phyloP scores from a whole-genome alignment of 2,888 invertebrate species.

The Eremobia ochroleuca region DNA sequence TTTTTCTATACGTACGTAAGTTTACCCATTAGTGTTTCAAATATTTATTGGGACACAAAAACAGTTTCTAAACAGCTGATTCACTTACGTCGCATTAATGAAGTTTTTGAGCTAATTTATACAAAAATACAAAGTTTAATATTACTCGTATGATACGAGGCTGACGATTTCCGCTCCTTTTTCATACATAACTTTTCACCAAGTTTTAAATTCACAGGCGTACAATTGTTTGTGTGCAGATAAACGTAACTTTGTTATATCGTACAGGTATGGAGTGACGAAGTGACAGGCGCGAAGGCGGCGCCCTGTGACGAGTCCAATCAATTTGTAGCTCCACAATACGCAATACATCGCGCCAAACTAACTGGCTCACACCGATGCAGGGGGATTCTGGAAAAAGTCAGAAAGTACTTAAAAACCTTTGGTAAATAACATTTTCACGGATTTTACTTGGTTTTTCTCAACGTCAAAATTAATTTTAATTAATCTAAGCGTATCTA shows the following conservation, averaged over 20 bases:
- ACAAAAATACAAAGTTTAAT: background rate
- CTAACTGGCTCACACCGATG: slow-evolving; percentile 84
- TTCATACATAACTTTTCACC: slow-evolving; percentile 30
- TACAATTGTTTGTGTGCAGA: slow-evolving; percentile 32
- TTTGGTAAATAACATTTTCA: background rate
- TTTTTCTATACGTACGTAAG: too few species aligned
- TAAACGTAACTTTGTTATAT: slow-evolving; percentile 60
- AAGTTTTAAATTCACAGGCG: slow-evolving; percentile 49
- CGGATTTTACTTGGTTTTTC: too few species aligned
- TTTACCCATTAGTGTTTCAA: too few species aligned
- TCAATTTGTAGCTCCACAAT: slow-evolving; percentile 89
- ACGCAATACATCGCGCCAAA: slow-evolving; percentile 85
- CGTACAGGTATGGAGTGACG: slow-evolving; percentile 80
- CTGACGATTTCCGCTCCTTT: slow-evolving; percentile 1
- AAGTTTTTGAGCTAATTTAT: background rate
- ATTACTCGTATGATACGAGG: background rate
- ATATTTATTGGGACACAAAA: too few species aligned
- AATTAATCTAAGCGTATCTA: too few species aligned
- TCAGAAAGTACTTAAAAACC: too few species aligned
- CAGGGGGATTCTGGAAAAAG: slow-evolving; percentile 73
- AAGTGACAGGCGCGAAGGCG: slow-evolving; percentile 86
- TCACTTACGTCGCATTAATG: too few species aligned
- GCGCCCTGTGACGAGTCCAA: slow-evolving; percentile 86
- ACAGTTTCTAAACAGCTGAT: too few species aligned
- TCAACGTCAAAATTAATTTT: too few species aligned